phyloP scores from a whole-genome alignment of 2,888 invertebrate species.

The Pristionchus exspectatus region DNA sequence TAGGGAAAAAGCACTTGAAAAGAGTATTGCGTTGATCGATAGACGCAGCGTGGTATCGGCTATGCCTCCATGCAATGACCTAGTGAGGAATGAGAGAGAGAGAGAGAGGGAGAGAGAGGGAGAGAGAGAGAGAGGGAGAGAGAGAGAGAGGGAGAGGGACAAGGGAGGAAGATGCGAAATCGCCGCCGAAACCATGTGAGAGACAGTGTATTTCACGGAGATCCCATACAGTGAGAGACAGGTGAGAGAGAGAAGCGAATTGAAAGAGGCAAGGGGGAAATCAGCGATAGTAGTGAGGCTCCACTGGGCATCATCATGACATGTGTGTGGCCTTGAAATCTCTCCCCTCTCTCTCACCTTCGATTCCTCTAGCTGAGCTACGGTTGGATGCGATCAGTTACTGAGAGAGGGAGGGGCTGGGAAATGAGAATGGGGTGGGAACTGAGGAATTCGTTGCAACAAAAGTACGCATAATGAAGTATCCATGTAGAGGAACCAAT shows the following conservation, averaged over 20 bases:
- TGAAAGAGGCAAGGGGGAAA: neutral
- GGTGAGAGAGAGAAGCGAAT: neutral
- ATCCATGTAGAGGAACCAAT: neutral
- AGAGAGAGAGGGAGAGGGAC: neutral
- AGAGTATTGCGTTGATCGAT: neutral
- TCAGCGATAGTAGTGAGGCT: slow-evolving; percentile 23
- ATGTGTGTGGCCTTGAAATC: slow-evolving; percentile 21
- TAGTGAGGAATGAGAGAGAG: slow-evolving; percentile 9
- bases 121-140: neutral
- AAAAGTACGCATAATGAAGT: neutral
- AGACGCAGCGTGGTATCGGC: neutral
- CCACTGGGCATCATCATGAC: slow-evolving; percentile 45
- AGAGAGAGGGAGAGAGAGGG: neutral
- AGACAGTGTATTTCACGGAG: neutral
- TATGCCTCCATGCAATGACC: slow-evolving; percentile 46
- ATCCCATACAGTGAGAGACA: neutral
- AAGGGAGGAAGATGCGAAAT: slow-evolving; percentile 33
- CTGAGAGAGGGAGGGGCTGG: neutral
- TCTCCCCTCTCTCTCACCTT: neutral
- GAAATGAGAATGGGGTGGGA: neutral
- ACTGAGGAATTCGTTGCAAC: neutral
- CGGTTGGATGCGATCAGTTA: slow-evolving; percentile 16
- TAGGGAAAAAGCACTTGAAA: neutral
- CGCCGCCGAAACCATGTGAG: slow-evolving; percentile 3
- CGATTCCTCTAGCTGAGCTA: neutral